Evolutionary conservation across 37 sponge, comb jelly and placozoan genomes (phyloP).

Genomic region (Axinella damicornis): DNA sequence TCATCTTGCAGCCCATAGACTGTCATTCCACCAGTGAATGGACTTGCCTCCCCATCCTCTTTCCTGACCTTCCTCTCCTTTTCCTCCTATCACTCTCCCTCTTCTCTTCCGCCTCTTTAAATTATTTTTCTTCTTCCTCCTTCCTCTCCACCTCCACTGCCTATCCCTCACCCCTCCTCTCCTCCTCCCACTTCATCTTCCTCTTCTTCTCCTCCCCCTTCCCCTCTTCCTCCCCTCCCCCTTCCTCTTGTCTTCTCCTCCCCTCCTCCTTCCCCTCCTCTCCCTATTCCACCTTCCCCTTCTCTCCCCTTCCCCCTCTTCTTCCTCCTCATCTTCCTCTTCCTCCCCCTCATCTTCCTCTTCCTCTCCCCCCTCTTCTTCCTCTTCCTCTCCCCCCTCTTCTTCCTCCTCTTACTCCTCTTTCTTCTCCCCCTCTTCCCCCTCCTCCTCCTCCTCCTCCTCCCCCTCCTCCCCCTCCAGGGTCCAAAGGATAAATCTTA

Average conservation of each 20-base stretch:
- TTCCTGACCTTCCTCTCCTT: too few relatives aligned
- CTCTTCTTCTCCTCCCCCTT: too few relatives aligned
- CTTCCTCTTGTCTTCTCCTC: not conserved
- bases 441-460: too few relatives aligned
- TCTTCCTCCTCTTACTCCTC: not conserved
- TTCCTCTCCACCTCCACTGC: too few relatives aligned
- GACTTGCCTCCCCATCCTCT: too few relatives aligned
- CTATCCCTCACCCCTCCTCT: too few relatives aligned
- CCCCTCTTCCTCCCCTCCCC: not conserved
- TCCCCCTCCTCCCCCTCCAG: constrained; percentile 7
- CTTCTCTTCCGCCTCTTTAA: too few relatives aligned
- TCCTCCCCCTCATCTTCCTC: not conserved
- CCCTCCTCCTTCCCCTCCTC: not conserved
- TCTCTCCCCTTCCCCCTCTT: not conserved
- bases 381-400: not conserved
- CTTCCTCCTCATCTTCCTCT: not conserved
- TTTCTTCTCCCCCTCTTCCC: not conserved
- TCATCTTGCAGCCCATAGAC: too few relatives aligned
- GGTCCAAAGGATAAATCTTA: constrained; percentile 67
- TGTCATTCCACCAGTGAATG: too few relatives aligned
- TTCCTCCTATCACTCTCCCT: too few relatives aligned
- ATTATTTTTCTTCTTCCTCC: too few relatives aligned
- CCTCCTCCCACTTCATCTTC: too few relatives aligned
- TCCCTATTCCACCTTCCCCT: not conserved
- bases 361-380: not conserved